phyloP scores from a whole-genome alignment of 2,888 invertebrate genomes.

The Sipha maydis region DNA sequence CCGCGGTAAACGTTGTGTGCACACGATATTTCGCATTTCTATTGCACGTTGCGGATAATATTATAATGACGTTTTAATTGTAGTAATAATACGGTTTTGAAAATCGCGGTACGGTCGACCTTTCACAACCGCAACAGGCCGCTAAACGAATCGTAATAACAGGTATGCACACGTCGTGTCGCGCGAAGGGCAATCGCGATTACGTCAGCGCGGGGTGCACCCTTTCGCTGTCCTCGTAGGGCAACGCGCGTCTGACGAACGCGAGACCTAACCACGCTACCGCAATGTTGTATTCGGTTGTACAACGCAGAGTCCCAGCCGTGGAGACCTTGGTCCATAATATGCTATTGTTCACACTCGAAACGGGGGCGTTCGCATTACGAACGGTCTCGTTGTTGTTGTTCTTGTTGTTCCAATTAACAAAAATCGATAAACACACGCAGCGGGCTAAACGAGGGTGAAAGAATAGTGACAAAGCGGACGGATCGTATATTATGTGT shows the following conservation, averaged over 20 bases:
- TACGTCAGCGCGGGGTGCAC: neutral
- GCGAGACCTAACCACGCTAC: neutral
- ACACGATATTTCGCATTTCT: no score
- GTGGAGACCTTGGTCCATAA: constrained; percentile 20
- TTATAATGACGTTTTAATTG: neutral
- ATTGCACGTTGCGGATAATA: no score
- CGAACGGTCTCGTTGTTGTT: neutral
- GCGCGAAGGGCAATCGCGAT: neutral
- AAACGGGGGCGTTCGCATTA: neutral
- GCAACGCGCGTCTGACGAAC: neutral
- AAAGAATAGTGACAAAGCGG: neutral
- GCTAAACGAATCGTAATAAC: neutral
- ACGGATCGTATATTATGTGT: neutral
- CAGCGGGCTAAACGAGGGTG: neutral
- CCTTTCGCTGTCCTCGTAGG: neutral
- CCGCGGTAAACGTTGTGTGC: no score
- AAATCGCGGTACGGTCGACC: neutral
- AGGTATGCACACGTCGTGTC: no score
- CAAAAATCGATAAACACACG: neutral
- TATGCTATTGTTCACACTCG: neutral
- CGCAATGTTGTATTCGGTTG: neutral
- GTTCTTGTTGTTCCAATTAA: neutral
- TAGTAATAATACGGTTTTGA: neutral
- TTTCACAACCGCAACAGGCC: neutral
- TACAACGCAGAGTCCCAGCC: neutral